Conservation (phyloP, 2,888 invertebrate species). For the Drosophila eohydei region DNA sequence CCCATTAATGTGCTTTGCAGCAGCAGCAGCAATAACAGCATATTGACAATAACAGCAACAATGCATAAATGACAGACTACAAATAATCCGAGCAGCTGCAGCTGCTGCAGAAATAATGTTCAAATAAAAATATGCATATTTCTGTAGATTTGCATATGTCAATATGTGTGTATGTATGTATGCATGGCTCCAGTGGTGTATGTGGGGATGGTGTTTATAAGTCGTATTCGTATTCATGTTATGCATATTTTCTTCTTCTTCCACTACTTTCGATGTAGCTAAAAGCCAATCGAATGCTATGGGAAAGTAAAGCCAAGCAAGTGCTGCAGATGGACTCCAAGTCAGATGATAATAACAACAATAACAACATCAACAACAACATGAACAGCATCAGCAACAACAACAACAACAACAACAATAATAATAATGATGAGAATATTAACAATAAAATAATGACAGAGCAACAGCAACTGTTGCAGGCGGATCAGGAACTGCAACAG, state of each 20-base stretch:
- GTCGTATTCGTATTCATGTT: slow-evolving; percentile 18
- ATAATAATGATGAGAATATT: slow-evolving; percentile 48
- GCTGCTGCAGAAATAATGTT: background rate
- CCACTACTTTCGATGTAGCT: slow-evolving; percentile 67
- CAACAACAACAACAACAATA: slow-evolving; percentile 47
- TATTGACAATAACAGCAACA: slow-evolving; percentile 16
- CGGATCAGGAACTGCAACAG: slow-evolving; percentile 38
- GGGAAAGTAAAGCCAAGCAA: slow-evolving; percentile 85
- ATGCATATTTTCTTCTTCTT: slow-evolving; percentile 9
- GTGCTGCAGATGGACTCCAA: slow-evolving; percentile 81
- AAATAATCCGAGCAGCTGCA: slow-evolving; percentile 41
- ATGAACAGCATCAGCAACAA: slow-evolving; percentile 46
- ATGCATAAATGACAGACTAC: slow-evolving; percentile 40
- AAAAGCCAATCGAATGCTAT: slow-evolving; percentile 84
- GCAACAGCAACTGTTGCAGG: slow-evolving; percentile 32
- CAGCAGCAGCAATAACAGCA: slow-evolving; percentile 3
- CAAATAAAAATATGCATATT: slow-evolving; percentile 3
- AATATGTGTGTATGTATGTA: background rate
- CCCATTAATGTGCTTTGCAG: slow-evolving; percentile 20
- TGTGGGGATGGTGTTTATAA: slow-evolving; percentile 5
- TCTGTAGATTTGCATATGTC: background rate
- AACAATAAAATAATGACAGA: slow-evolving; percentile 61
- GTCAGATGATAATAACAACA: slow-evolving; percentile 76
- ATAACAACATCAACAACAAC: slow-evolving; percentile 49
- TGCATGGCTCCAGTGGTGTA: background rate